These are phyloP conservation scores for Tachyglossus aculeatus DNA, from an alignment of 2,797 vertebrate species.

Conservation along the genomic window DNA sequence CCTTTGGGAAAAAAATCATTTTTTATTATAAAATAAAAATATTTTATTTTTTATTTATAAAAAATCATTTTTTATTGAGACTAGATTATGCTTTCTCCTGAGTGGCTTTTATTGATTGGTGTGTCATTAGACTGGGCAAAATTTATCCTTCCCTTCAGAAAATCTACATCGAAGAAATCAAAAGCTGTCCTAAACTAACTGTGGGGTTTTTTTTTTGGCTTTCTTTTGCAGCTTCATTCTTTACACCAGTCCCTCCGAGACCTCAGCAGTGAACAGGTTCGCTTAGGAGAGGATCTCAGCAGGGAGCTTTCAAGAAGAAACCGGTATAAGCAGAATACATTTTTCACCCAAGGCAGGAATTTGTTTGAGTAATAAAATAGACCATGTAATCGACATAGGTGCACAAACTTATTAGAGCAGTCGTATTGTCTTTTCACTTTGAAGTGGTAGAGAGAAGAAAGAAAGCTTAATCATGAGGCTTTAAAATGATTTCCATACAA, in stretches of 20 bases:
- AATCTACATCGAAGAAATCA: background rate
- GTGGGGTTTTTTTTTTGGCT: conserved; percentile 26
- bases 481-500: background rate
- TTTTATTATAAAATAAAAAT: conserved; percentile 15
- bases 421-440: conserved; percentile 18
- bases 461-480: background rate
- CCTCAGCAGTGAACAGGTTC: conserved; percentile 85
- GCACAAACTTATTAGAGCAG: background rate
- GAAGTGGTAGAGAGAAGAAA: background rate
- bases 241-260: conserved; percentile 90
- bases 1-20: background rate
- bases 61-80: no score
- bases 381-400: conserved; percentile 10
- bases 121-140: background rate
- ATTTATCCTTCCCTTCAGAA: background rate
- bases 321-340: conserved; percentile 74
- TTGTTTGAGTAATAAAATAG: conserved; percentile 7
- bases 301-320: conserved; percentile 87
- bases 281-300: conserved; percentile 86
- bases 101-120: background rate
- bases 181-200: background rate
- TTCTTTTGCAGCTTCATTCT: conserved; percentile 80
- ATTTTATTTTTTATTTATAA: background rate
- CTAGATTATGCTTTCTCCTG: conserved; percentile 8
- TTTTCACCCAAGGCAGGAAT: background rate